These are phyloP conservation scores for Diaprepes abbreviatus DNA, from an alignment of 2,888 invertebrate genomes.

Conservation along the genomic window DNA sequence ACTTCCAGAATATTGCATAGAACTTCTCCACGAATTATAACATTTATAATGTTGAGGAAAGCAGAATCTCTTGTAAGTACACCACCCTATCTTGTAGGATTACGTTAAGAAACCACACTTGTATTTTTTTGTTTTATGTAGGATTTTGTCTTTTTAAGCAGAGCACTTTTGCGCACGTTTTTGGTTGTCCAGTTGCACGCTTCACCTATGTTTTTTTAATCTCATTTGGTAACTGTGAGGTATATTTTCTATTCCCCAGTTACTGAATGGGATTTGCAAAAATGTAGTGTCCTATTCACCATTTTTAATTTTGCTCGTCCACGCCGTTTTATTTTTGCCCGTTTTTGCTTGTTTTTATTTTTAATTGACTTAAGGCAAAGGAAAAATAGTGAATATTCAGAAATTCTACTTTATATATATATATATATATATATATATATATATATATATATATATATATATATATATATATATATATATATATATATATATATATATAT, in stretches of 20 bases:
- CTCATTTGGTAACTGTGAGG: constrained; percentile 99
- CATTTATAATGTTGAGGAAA: no score
- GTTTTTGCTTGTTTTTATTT: constrained; percentile 39
- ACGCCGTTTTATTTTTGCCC: constrained; percentile 40
- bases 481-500: no score
- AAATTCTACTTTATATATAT: no score
- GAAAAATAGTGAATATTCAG: no score
- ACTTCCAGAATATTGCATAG: no score
- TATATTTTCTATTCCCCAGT: constrained; percentile 76
- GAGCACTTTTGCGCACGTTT: constrained; percentile 31
- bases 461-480: no score
- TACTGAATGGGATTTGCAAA: constrained; percentile 83
- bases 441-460: no score
- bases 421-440: no score
- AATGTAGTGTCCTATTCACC: constrained; percentile 54
- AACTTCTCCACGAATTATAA: no score
- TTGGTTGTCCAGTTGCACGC: constrained; percentile 59
- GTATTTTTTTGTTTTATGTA: constrained; percentile 11
- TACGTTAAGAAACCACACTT: no score
- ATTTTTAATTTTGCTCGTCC: constrained; percentile 30
- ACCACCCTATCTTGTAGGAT: no score
- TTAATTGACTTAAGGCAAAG: constrained; percentile 52
- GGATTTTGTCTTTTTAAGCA: constrained; percentile 28
- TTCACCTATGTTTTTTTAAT: constrained; percentile 81
- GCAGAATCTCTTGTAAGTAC: no score